Percentiles rank a stretch among this genome's conserved stretches.
These are phyloP conservation scores for Penaeus monodon DNA, from an alignment of 2,888 invertebrate species.

Conservation along the genomic window DNA sequence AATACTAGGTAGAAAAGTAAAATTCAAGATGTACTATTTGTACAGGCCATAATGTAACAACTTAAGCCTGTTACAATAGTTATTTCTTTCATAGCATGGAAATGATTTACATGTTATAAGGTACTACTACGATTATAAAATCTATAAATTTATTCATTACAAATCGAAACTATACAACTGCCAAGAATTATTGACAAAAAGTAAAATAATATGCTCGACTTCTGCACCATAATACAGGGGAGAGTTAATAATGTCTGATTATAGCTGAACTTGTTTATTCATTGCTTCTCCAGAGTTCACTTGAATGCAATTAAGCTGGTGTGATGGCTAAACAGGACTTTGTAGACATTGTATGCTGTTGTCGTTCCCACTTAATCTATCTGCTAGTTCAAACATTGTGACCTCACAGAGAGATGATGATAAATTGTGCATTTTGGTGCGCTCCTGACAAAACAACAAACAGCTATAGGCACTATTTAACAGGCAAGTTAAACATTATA, in stretches of 20 bases:
- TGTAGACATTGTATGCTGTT: conserved; percentile 91
- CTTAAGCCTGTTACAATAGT: too few relatives aligned
- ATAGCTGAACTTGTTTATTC: too few relatives aligned
- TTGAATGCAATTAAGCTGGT: conserved; percentile 67
- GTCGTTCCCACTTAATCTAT: conserved; percentile 92
- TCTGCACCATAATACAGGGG: neutral
- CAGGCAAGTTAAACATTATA: neutral
- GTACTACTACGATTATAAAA: too few relatives aligned
- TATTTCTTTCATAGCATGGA: too few relatives aligned
- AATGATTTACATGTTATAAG: too few relatives aligned
- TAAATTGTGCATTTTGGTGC: conserved; percentile 97
- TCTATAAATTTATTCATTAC: conserved; percentile 9
- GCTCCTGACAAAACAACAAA: conserved; percentile 76
- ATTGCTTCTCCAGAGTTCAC: neutral
- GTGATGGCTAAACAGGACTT: conserved; percentile 81
- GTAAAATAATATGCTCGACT: neutral
- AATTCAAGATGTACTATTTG: too few relatives aligned
- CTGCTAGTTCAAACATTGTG: conserved; percentile 96
- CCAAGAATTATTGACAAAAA: neutral
- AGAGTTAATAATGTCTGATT: neutral
- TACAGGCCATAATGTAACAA: too few relatives aligned
- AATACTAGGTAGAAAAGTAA: too few relatives aligned
- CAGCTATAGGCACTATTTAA: neutral
- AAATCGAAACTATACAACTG: conserved; percentile 7
- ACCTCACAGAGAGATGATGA: conserved; percentile 95